Conservation (phyloP, 2,113 vertebrate genomes). For the Suricata suricatta region DNA sequence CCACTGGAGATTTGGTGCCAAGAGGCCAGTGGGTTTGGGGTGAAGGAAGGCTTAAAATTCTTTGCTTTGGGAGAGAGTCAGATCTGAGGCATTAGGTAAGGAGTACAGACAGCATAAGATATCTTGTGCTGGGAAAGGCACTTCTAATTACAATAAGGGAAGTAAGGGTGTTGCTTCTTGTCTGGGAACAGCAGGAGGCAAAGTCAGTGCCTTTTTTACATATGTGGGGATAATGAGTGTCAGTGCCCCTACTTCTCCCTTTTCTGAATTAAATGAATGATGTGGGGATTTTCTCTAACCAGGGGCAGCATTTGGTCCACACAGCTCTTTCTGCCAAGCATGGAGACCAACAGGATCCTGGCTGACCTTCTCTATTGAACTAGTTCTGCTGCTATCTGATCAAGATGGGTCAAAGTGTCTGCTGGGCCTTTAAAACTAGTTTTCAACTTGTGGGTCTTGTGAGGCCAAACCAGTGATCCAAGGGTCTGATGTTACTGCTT, state of each 20-base stretch:
- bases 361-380: background rate
- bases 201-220: background rate
- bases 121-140: background rate
- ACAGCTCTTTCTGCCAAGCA: background rate
- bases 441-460: background rate
- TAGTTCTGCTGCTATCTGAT: background rate
- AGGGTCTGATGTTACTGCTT: background rate
- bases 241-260: background rate
- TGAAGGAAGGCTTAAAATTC: background rate
- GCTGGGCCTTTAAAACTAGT: background rate
- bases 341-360: background rate
- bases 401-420: background rate
- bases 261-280: background rate
- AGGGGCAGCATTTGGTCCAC: background rate
- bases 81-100: background rate
- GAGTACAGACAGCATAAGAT: background rate
- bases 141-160: background rate
- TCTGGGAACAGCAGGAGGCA: background rate
- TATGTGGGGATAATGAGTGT: background rate
- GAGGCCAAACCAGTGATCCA: background rate
- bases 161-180: background rate
- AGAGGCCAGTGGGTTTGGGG: background rate
- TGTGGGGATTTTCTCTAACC: background rate
- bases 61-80: background rate
- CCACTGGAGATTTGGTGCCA: background rate